Evolutionary conservation across 2,888 invertebrate species (phyloP), one percentile per base, ranked within the genome.

Genomic region (Drosophila stalkeri): DNA sequence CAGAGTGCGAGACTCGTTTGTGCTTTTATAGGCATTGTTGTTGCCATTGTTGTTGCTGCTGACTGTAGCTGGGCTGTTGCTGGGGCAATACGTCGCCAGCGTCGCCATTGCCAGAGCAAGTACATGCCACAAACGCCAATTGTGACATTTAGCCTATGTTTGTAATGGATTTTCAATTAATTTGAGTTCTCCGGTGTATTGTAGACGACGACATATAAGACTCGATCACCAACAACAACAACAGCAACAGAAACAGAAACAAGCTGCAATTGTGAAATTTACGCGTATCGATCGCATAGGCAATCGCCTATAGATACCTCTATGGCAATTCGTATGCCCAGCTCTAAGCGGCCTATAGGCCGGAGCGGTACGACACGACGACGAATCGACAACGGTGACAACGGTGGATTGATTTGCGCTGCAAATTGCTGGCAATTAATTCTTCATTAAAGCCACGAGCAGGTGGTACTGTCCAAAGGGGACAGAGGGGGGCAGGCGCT

Each of bases 371-470:
- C 59, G 54, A 70, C 43, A 56, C 65, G 57, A 66, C 35, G 41
- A 35, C 35, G 41, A 35, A 20, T 39, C 39, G 41, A 39, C 65
- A 51, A 64, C 70, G 72, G 84, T 86, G 85, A 85, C 88, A 86
- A 86, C 83, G 81, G 69, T 77, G 80, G 85, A 86, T 88, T 86
- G 85, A 89, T 89, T 88, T 88, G 88, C 87, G 86, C 86, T 91
- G 91, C 91, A 91, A 91, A 92, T 91, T 91, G 91, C 87, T 90
- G 81, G 91, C 91, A 92, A 91, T 92, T 91, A 91, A 91, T 91
- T 91, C 91, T 91, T 91, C 90, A 91, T 91, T 91, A 91, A 91
- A 91, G 62, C 14, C 14, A 16, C 52, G 62, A 63, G 16, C 60
- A 47, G 47, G 55, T 23, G 41, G 43, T 43, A 43, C 67, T 12